Evolutionary conservation across 2,888 invertebrate genomes (phyloP).

Genomic region (Nephrotoma appendiculata): DNA sequence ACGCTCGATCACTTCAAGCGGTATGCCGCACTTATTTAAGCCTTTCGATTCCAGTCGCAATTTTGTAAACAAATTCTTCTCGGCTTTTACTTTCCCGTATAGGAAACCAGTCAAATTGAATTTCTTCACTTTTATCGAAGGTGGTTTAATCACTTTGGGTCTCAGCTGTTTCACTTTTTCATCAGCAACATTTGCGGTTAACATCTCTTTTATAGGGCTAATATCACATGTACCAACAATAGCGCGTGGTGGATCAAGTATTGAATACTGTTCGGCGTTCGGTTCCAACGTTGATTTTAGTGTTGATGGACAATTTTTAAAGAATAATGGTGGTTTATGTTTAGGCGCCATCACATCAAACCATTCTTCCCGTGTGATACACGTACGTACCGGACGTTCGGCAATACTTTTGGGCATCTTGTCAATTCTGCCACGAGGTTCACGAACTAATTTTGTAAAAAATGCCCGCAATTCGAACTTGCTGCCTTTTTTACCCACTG

Average conservation of each 20-base stretch:
- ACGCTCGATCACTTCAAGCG: constrained; percentile 1
- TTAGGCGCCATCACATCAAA: constrained; percentile 23
- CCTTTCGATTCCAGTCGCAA: neutral
- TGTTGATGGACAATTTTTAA: constrained; percentile 19
- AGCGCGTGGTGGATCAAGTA: neutral
- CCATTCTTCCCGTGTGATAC: constrained; percentile 27
- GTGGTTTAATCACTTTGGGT: constrained; percentile 23
- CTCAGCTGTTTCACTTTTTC: neutral
- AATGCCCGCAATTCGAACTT: constrained; percentile 26
- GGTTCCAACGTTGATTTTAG: constrained; percentile 10
- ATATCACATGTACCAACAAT: constrained; percentile 9
- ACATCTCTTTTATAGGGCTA: constrained; percentile 18
- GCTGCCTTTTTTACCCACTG: constrained; percentile 22
- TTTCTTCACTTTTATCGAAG: constrained; percentile 22
- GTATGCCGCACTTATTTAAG: constrained; percentile 1
- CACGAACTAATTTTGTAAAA: constrained; percentile 23
- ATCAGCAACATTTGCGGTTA: constrained; percentile 15
- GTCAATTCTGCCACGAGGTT: constrained; percentile 24
- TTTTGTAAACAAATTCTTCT: constrained; percentile 10
- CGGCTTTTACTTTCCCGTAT: constrained; percentile 14
- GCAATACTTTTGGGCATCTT: constrained; percentile 17
- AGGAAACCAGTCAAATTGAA: constrained; percentile 27
- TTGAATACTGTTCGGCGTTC: neutral
- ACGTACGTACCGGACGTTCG: constrained; percentile 21
- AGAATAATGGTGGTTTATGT: constrained; percentile 19